phyloP scores from a whole-genome alignment of 2,113 vertebrate genomes.

The Crotalus viridis region DNA sequence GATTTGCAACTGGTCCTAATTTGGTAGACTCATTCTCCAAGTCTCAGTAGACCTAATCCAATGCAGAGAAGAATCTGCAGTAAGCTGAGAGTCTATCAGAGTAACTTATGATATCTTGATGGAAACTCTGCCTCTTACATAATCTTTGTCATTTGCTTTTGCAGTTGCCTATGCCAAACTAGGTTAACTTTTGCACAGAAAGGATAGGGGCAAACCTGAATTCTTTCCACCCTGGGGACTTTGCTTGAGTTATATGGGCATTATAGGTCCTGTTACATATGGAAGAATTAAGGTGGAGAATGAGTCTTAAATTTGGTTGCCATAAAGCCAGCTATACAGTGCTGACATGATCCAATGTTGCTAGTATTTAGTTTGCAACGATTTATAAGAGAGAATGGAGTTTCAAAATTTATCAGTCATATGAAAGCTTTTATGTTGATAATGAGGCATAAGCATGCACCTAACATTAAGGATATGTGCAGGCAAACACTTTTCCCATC shows the following conservation, averaged over 20 bases:
- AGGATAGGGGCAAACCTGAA: neutral
- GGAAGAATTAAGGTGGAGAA: neutral
- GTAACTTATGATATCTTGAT: neutral
- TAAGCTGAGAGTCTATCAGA: neutral
- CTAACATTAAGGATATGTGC: neutral
- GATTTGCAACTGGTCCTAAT: neutral
- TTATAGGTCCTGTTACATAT: neutral
- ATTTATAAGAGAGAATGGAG: neutral
- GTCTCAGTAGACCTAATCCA: neutral
- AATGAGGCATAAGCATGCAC: neutral
- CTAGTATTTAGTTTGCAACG: neutral
- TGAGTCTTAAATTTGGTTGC: neutral
- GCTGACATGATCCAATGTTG: neutral
- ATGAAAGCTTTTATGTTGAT: neutral
- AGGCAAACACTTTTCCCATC: neutral
- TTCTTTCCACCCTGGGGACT: neutral
- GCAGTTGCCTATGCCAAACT: neutral
- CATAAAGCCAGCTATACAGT: neutral
- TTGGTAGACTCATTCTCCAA: neutral
- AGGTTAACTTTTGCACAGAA: neutral
- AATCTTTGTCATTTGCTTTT: neutral
- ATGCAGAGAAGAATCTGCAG: neutral
- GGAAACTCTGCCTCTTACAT: neutral
- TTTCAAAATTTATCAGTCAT: neutral
- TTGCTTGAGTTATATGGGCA: neutral